Conservation (phyloP, 2,797 vertebrate species). For the Avahi laniger region DNA sequence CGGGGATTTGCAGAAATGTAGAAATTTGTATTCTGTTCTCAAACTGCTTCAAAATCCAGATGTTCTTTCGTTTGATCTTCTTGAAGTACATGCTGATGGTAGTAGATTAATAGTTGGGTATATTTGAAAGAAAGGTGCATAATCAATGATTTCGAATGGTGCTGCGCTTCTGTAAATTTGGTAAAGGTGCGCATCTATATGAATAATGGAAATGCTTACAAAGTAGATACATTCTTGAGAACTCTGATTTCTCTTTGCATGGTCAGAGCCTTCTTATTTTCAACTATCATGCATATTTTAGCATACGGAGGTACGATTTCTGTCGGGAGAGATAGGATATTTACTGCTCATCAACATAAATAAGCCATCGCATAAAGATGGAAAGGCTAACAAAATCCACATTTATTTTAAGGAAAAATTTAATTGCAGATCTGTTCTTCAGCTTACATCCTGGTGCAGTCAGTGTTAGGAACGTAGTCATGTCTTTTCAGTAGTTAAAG, state of each 20-base stretch:
- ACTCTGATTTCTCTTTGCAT: background rate
- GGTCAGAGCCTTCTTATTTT: conserved; percentile 1
- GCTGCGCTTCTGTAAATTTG: conserved; percentile 34
- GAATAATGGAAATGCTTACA: conserved; percentile 57
- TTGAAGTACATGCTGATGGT: background rate
- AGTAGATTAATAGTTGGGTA: background rate
- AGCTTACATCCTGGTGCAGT: background rate
- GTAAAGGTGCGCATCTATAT: background rate
- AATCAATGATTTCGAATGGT: conserved; percentile 28
- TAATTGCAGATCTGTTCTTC: background rate
- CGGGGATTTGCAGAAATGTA: conserved; percentile 26
- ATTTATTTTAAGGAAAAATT: conserved; percentile 49
- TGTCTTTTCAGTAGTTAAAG: conserved; percentile 64
- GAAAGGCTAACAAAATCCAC: background rate
- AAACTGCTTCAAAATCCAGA: conserved; percentile 13
- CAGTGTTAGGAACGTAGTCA: background rate
- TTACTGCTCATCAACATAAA: conserved; percentile 32
- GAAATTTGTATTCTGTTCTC: conserved; percentile 22
- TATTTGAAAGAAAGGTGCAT: background rate
- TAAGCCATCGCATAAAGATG: background rate
- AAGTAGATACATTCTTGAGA: conserved; percentile 42
- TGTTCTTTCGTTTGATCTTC: conserved; percentile 2
- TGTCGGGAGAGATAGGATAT: background rate
- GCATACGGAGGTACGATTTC: background rate
- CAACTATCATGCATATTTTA: background rate